Evolutionary conservation across 64 coral and sea anemone genomes (phyloP).

Genomic region (Stichodactyla mertensii): DNA sequence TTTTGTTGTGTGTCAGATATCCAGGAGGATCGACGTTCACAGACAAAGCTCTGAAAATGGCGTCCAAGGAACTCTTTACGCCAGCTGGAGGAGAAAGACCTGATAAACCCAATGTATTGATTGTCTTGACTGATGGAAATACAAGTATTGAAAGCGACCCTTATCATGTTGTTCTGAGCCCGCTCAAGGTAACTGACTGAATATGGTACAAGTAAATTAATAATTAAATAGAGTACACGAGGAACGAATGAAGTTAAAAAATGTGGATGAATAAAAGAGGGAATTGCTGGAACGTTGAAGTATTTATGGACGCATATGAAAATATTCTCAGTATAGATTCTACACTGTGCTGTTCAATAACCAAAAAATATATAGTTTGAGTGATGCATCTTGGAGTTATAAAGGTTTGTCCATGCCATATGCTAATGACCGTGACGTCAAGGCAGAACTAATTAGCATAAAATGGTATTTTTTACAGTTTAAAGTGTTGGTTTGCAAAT

Average conservation of each 20-base stretch:
- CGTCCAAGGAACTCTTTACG: conserved; percentile 42
- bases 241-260: neutral
- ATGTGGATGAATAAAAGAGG: too few species aligned
- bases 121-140: conserved; percentile 80
- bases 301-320: too few species aligned
- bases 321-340: too few species aligned
- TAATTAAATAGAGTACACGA: neutral
- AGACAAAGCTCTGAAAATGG: conserved; percentile 61
- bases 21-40: conserved; percentile 50
- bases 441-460: too few species aligned
- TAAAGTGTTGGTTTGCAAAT: too few species aligned
- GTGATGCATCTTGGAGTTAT: too few species aligned
- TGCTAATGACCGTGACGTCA: too few species aligned
- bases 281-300: too few species aligned
- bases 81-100: conserved; percentile 54
- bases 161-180: conserved; percentile 46
- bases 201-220: neutral
- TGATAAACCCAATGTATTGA: conserved; percentile 58
- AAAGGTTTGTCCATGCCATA: too few species aligned
- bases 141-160: conserved; percentile 61
- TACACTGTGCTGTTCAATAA: too few species aligned
- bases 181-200: conserved; percentile 56
- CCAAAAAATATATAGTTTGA: too few species aligned
- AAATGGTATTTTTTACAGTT: too few species aligned
- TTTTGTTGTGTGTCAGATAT: neutral